These are phyloP conservation scores for Mola mola DNA, from an alignment of 2,113 vertebrate species.

Conservation along the genomic window DNA sequence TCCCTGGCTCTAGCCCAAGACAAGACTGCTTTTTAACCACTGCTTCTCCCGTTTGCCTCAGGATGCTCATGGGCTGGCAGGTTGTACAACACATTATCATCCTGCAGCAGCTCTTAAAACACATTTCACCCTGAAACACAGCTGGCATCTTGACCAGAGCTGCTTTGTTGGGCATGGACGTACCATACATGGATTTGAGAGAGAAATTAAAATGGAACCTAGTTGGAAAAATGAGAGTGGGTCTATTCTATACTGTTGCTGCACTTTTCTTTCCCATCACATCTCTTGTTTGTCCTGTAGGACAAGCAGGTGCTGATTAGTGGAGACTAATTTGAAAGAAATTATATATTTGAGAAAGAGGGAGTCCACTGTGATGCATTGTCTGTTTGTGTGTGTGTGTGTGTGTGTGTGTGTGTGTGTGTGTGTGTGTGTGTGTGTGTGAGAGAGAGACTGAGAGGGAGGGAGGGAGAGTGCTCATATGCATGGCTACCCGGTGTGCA, in stretches of 20 bases:
- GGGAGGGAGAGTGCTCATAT: too few relatives aligned
- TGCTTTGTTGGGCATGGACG: slow-evolving; percentile 48
- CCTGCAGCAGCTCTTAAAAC: slow-evolving; percentile 83
- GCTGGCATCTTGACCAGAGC: slow-evolving; percentile 80
- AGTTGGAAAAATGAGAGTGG: slow-evolving; percentile 66
- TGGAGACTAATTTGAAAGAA: slow-evolving; percentile 50
- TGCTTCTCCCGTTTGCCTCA: slow-evolving; percentile 81
- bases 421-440: too few relatives aligned
- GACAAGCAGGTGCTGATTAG: slow-evolving; percentile 46
- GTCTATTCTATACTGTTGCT: slow-evolving; percentile 40
- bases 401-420: too few relatives aligned
- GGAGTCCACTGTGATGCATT: slow-evolving; percentile 39
- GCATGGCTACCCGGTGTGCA: slow-evolving; percentile 57
- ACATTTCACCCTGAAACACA: slow-evolving; percentile 81
- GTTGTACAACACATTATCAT: slow-evolving; percentile 77
- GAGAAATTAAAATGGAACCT: slow-evolving; percentile 68
- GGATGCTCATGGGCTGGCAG: slow-evolving; percentile 81
- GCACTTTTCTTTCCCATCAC: slow-evolving; percentile 44
- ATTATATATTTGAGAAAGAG: slow-evolving; percentile 39
- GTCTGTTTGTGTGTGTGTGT: too few relatives aligned
- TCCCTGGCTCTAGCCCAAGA: slow-evolving; percentile 78
- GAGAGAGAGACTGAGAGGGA: too few relatives aligned
- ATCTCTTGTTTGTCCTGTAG: slow-evolving; percentile 21
- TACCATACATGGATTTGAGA: slow-evolving; percentile 53
- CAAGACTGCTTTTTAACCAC: slow-evolving; percentile 84